Evolutionary conservation across 1,140 invertebrate species (phyloP), one percentile per base, ranked within the genome.

Genomic region (Neotoxoptera formosana): DNA sequence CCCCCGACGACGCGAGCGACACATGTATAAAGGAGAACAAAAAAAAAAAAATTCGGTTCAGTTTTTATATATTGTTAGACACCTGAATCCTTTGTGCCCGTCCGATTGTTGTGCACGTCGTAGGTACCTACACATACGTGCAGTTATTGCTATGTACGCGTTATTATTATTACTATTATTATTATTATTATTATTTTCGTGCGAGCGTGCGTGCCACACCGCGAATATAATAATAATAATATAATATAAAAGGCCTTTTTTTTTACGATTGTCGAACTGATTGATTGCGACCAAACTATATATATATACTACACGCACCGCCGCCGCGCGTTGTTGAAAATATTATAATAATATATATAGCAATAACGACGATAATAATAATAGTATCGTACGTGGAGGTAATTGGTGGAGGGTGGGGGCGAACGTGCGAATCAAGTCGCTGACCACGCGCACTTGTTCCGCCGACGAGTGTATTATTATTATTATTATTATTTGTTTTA

Each of bases 21-120:
- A 45, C 47, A 53, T n/a, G n/a, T n/a, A n/a, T 34, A 88, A 51
- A 51, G 45, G 7, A 36, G 34, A 60, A n/a, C 60, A 41, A 56
- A 60, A 90, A 60, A n/a, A 60, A 41, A 56, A 60, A 90, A 41
- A 41, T 81, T 81, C 41, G n/a, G 41, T 91, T 91, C 47, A 91
- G 90, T 91, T 91, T 91, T 91, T 91, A 91, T 91, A 91, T 91
- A 91, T 91, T 76, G 90, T 91, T 20, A 91, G 90, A 47, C 56
- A 76, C 90, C 90, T 91, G 88, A 90, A 90, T 90, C 88, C 23
- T 91, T 91, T 91, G 90, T 91, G 67, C 17, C 41, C 51, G 53
- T 91, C 30, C 60, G 60, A 76, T 91, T 76, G 90, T 47, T 48
- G 41, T 47, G 25, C 51, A 53, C 21, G 21, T 48, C 30, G 30